phyloP scores from a whole-genome alignment of 1,140 invertebrate genomes.

The Homalodisca vitripennis region DNA sequence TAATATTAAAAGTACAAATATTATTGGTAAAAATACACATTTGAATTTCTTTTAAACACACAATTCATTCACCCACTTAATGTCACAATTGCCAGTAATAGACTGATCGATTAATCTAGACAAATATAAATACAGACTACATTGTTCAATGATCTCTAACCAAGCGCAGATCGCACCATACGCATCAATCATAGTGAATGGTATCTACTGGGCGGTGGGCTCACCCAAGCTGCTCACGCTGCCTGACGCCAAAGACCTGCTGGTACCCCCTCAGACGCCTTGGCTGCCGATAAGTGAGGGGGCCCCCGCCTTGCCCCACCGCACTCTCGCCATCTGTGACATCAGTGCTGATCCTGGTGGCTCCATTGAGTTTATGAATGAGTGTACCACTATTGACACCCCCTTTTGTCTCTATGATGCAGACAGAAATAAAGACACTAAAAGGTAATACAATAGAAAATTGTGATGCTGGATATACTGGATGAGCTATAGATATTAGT shows the following conservation, averaged over 20 bases:
- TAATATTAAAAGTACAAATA: too few relatives aligned
- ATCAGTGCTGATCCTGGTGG: constrained; percentile 98
- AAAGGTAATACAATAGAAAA: constrained; percentile 59
- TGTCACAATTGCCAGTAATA: too few relatives aligned
- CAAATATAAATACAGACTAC: too few relatives aligned
- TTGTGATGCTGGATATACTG: neutral
- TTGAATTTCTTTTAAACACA: too few relatives aligned
- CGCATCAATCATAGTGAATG: constrained; percentile 95
- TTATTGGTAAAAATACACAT: too few relatives aligned
- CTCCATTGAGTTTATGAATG: constrained; percentile 99
- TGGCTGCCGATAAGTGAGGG: constrained; percentile 82
- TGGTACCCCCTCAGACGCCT: constrained; percentile 84
- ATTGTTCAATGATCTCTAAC: too few relatives aligned
- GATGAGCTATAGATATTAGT: too few relatives aligned
- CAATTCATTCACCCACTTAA: too few relatives aligned
- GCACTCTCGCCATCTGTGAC: constrained; percentile 92
- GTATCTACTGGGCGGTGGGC: constrained; percentile 98
- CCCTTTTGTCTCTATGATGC: constrained; percentile 99
- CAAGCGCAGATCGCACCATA: constrained; percentile 86
- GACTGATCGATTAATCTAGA: too few relatives aligned
- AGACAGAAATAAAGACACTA: constrained; percentile 94
- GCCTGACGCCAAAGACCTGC: constrained; percentile 93
- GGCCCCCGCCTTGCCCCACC: constrained; percentile 86
- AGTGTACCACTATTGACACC: constrained; percentile 98
- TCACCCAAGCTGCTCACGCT: constrained; percentile 95